Base-by-base conservation (phyloP, 1,140 invertebrate genomes). In the Heliconius melpomene region DNA sequence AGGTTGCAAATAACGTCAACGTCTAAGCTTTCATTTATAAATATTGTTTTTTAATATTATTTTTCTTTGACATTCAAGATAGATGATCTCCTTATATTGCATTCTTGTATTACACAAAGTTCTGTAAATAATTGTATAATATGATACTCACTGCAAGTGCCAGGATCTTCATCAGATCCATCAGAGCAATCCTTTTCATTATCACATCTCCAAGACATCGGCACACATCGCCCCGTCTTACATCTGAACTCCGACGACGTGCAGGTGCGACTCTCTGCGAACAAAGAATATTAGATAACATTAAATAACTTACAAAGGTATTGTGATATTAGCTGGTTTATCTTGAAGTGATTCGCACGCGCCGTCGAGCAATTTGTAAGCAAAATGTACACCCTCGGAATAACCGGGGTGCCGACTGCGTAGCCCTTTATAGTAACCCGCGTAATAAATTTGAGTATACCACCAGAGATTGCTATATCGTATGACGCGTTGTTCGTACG, bases 141-240 rank as follows among this genome's bases (percentile, higher is more conserved):
- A 1, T 13, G 75, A 85, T 85, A 96, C 96, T 96, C 94, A 98
- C 97, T 96, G 93, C 97, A 97, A 66, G 95, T 91, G 29, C 91
- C 87, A 0, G 95, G 93, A 85, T 96, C 95, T 91, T 98, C 97
- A 90, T 98, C 97, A 0, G 96, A 96, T 9, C 95, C 96, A 90
- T 98, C 97, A 18, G 94, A 88, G 86, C 97, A 98, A 89, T 98
- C 97, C 82, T 96, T 96, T 85, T 97, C 97, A 66, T 95, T 96
- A 89, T 98, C 97, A 85, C 97, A 97, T 72, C 96, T 95, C 96
- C 98, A 98, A 84, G 96, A 93, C 70, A 91, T 88, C 1, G 97
- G 97, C 84, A 98, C 98, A 90, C 98, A 99, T 79, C 96, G 95
- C 60, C 97, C 97, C 72, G 96, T 96, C 79, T 95, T 95, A 92